A percentile compares a stretch with the other conserved stretches of the same genome.
Conservation (phyloP, 2,888 invertebrate genomes). For the Hypomecis atomaria region DNA sequence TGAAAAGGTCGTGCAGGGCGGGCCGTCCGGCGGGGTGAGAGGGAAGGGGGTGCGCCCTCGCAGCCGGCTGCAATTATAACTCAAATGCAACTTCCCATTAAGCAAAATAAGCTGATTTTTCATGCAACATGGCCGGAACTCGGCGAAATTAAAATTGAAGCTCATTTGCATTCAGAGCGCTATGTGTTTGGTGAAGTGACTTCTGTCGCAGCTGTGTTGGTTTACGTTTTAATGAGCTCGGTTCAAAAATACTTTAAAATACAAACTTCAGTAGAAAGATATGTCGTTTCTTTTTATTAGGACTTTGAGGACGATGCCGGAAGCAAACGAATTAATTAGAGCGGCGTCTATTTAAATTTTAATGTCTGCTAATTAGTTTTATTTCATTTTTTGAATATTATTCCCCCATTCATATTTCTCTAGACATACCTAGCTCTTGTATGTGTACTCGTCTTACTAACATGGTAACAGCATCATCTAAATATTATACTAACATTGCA, state of each 20-base stretch:
- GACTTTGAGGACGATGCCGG: no score
- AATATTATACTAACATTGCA: no score
- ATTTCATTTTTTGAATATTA: no score
- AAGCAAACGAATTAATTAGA: no score
- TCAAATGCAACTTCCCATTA: constrained; percentile 32
- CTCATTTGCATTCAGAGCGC: constrained; percentile 19
- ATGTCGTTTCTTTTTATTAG: no score
- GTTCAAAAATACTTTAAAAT: not conserved
- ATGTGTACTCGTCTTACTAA: no score
- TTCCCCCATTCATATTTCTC: no score
- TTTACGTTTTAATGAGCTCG: not conserved
- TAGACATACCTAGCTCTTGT: no score
- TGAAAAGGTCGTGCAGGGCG: constrained; percentile 6
- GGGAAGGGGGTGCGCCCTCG: constrained; percentile 5
- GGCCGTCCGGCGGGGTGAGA: not conserved
- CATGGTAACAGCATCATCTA: no score
- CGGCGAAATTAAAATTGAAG: constrained; percentile 23
- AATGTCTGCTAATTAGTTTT: no score
- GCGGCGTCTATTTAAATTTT: no score
- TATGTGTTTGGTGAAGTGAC: constrained; percentile 1
- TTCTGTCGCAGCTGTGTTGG: not conserved
- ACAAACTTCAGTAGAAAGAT: no score
- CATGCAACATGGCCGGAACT: constrained; percentile 22
- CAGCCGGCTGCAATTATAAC: constrained; percentile 33
- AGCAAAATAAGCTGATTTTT: constrained; percentile 31